A percentile compares a stretch with the other conserved stretches of the same genome.
Conservation (phyloP, 1,140 invertebrate genomes). For the Chionoecetes opilio region DNA sequence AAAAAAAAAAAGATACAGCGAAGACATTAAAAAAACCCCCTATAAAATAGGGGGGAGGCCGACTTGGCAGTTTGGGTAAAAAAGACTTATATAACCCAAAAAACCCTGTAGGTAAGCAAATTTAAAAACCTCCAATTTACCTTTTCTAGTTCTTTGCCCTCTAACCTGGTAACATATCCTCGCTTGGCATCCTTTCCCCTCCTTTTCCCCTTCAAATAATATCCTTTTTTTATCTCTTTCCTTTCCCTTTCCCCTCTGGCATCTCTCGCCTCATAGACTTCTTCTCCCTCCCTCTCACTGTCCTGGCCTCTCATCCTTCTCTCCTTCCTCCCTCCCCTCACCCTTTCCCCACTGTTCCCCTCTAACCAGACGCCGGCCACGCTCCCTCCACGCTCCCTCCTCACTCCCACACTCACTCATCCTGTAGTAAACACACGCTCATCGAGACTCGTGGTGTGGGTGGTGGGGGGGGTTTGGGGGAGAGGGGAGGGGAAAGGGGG, state of each 20-base stretch:
- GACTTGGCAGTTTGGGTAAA: too few species aligned
- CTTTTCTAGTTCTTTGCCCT: neutral
- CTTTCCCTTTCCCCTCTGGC: slow-evolving; percentile 2
- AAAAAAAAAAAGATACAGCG: too few species aligned
- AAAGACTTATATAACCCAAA: too few species aligned
- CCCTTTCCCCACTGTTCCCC: neutral
- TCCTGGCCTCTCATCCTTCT: neutral
- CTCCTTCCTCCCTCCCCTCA: neutral
- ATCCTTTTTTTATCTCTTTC: neutral
- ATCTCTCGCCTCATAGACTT: neutral
- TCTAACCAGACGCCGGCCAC: slow-evolving; percentile 3
- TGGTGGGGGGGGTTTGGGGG: neutral
- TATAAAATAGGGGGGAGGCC: neutral
- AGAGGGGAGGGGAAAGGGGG: neutral
- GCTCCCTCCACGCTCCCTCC: slow-evolving; percentile 11
- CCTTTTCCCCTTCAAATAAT: too few species aligned
- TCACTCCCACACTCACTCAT: neutral
- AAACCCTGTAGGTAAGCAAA: too few species aligned
- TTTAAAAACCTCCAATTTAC: too few species aligned
- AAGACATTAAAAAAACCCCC: too few species aligned
- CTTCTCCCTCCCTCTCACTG: neutral
- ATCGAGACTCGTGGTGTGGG: neutral
- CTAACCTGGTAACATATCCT: neutral
- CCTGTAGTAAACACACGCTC: slow-evolving; percentile 3
- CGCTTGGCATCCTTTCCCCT: neutral